Base-by-base conservation (phyloP, 2,888 invertebrate genomes). In the Trisateles emortualis region DNA sequence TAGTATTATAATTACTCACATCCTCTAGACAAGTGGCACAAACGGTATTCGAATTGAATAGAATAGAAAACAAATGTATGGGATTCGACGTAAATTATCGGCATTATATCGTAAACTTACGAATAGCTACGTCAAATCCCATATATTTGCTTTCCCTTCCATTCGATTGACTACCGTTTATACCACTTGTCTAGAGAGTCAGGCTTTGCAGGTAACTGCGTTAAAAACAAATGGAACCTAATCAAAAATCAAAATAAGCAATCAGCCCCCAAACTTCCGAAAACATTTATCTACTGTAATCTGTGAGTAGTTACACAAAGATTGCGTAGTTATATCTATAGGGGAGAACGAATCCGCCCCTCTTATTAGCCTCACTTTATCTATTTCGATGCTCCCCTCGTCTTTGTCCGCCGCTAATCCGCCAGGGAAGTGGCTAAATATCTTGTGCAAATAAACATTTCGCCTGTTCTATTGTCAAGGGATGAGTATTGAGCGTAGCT, bases 371-470 rank as follows among this genome's bases (percentile, higher is more conserved):
- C 73, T 77, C 83, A 77, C 81, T 86, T 83, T 89, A 88, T 90
- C 89, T 87, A 75, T 76, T 71, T 71, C 64, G 63, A 75, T 72
- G 74, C 74, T 61, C 86, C 88, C 89, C 87, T 84, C 82, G 81
- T 80, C 85, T 84, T 79, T 84, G 86, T 84, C 86, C 80, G 77
- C 81, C 83, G 81, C 86, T 90, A 89, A 92, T 90, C 90, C 87
- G 87, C 72, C 85, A 83, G 91, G 91, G 90, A 91, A 90, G 91
- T 90, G 90, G 86, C 90, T 91, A 91, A 92, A 92, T 90, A 91
- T 90, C 90, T 92, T 92, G 92, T 90, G 88, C 91, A 92, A 92
- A 92, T 90, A 92, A 92, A 92, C 90, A 91, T 90, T 87, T 72
- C 77, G 87, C 82, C 83, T 81, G 82, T 83, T 26, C 82, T 80